Percentiles rank a stretch among this genome's conserved stretches.
Conservation (phyloP, 2,888 invertebrate genomes). For the Diarsia rubi region DNA sequence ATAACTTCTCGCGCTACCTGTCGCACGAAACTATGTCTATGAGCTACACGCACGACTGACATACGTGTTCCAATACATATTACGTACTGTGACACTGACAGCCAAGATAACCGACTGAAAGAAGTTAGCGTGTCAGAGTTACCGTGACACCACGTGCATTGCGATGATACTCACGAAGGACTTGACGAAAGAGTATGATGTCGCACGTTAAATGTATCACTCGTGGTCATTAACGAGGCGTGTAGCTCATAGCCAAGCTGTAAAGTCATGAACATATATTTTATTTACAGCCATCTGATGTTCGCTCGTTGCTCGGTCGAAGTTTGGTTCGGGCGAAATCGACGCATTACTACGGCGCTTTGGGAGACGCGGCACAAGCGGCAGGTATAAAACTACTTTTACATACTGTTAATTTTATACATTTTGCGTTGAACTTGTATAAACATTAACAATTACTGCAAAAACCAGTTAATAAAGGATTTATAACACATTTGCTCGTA, state of each 20-base stretch:
- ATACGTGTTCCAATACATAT: no score
- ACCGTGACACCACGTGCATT: neutral
- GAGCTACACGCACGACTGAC: neutral
- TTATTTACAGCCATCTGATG: conserved; percentile 82
- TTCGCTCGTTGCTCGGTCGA: conserved; percentile 89
- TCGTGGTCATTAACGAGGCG: neutral
- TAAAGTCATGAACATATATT: conserved; percentile 36
- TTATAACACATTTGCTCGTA: no score
- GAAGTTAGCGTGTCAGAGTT: neutral
- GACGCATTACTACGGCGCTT: conserved; percentile 89
- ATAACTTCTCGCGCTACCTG: neutral
- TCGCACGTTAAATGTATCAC: neutral
- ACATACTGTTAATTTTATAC: neutral
- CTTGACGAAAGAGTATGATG: neutral
- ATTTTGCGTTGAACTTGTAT: conserved; percentile 38
- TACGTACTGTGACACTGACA: neutral
- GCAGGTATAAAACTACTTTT: conserved; percentile 73
- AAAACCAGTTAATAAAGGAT: conserved; percentile 32
- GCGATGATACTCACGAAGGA: neutral
- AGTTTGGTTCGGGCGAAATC: conserved; percentile 89
- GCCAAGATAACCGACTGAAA: neutral
- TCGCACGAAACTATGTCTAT: neutral
- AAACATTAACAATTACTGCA: conserved; percentile 56
- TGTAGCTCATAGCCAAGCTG: neutral
- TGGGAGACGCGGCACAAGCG: conserved; percentile 88